A percentile compares a stretch with the other conserved stretches of the same genome.
phyloP scores from a whole-genome alignment of 2,888 invertebrate species.

The Cerastis rubricosa region DNA sequence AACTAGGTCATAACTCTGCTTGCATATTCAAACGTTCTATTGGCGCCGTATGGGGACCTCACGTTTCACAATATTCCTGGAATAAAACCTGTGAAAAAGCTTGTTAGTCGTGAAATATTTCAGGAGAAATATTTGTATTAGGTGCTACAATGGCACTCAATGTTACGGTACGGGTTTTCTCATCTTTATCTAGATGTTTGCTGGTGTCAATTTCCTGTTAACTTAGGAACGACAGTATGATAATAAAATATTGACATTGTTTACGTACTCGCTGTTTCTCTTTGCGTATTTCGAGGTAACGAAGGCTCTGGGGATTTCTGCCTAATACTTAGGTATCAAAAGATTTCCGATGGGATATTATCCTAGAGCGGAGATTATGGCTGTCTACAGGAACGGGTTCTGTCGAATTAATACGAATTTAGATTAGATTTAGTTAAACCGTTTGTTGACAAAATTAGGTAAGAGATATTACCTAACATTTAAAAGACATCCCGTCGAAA shows the following conservation, averaged over 20 bases:
- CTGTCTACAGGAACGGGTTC: conserved; percentile 53
- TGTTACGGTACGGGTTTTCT: conserved; percentile 22
- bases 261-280: conserved; percentile 53
- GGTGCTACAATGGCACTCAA: background rate
- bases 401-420: conserved; percentile 54
- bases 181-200: conserved; percentile 20
- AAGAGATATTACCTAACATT: background rate
- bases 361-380: conserved; percentile 66
- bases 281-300: conserved; percentile 67
- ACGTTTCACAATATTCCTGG: conserved; percentile 38
- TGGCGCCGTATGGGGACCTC: conserved; percentile 25
- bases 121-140: conserved; percentile 2
- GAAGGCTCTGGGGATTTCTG: conserved; percentile 71
- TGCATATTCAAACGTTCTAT: conserved; percentile 55
- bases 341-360: conserved; percentile 73
- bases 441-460: conserved; percentile 17
- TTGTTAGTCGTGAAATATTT: conserved; percentile 14
- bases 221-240: conserved; percentile 39
- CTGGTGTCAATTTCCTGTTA: conserved; percentile 55
- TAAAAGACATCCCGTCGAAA: background rate
- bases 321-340: conserved; percentile 72
- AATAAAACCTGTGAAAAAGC: conserved; percentile 48
- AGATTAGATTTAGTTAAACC: conserved; percentile 24
- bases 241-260: conserved; percentile 59
- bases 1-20: conserved; percentile 68